Evolutionary conservation across 2,797 vertebrate species (phyloP).

Genomic region (Pagetopsis macropterus): DNA sequence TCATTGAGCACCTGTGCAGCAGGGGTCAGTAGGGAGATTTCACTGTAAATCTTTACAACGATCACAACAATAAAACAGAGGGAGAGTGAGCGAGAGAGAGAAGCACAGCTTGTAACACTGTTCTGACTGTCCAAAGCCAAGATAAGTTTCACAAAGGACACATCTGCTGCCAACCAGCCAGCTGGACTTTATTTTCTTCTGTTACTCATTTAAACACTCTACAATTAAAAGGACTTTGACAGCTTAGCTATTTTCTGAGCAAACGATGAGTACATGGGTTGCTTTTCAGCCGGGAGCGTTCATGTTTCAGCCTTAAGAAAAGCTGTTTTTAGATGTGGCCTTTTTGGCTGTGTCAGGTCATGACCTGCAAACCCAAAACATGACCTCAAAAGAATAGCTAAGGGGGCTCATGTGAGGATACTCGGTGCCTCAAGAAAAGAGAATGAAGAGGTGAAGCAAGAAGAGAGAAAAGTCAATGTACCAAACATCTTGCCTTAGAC

Average conservation of each 20-base stretch:
- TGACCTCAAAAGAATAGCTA: slow-evolving; percentile 51
- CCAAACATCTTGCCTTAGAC: slow-evolving; percentile 42
- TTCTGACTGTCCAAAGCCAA: slow-evolving; percentile 49
- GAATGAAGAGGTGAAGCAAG: slow-evolving; percentile 52
- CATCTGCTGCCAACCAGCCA: slow-evolving; percentile 57
- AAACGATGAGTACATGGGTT: slow-evolving; percentile 21
- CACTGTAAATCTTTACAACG: slow-evolving; percentile 74
- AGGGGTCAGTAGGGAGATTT: slow-evolving; percentile 72
- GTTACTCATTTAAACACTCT: slow-evolving; percentile 46
- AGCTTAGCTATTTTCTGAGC: slow-evolving; percentile 31
- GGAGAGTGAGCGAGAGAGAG: background rate
- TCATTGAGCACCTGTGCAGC: slow-evolving; percentile 65
- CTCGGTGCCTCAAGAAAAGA: slow-evolving; percentile 45
- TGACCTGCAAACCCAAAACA: slow-evolving; percentile 50
- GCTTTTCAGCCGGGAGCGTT: slow-evolving; percentile 19
- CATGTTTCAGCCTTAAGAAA: slow-evolving; percentile 26
- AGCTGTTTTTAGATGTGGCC: slow-evolving; percentile 53
- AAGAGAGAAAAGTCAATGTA: slow-evolving; percentile 44
- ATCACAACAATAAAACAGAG: slow-evolving; percentile 55
- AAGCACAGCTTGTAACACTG: slow-evolving; percentile 53
- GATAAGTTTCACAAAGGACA: slow-evolving; percentile 52
- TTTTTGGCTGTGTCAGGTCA: slow-evolving; percentile 45
- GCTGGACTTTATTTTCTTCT: slow-evolving; percentile 55
- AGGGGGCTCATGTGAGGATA: slow-evolving; percentile 42
- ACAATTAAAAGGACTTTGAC: slow-evolving; percentile 35